Base-by-base conservation (phyloP, 1,140 invertebrate genomes). In the Leptinotarsa defecta region DNA sequence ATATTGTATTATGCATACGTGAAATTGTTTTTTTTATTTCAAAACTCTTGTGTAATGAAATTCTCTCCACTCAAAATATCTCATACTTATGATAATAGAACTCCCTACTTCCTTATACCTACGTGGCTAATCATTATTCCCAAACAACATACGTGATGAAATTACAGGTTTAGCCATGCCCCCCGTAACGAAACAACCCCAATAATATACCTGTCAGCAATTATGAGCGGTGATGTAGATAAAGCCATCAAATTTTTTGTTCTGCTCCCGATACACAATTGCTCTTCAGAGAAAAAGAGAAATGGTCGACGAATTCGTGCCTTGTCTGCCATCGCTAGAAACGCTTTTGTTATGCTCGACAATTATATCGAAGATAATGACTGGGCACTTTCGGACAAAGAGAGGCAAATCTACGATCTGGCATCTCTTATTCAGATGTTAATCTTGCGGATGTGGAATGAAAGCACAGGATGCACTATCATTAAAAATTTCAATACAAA, bases 171-270 rank as follows among this genome's bases (percentile, higher is more conserved):
- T 5, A n/a, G n/a, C 68, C 15, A 70, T 27, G n/a, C 13, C 68
- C 48, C 48, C 48, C 20, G 68, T n/a, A 70, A 70, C 48, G 48
- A 70, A 70, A 70, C 68, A 70, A 49, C 68, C 68, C 68, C 68
- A 70, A 70, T 70, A 70, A 70, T 70, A 70, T 75, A 75, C 74
- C 74, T 75, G 74, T 75, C 74, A 75, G 65, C 74, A 75, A 75
- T 75, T 75, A 75, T 75, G 43, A 70, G 65, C 57, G 27, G 27
- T 75, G 74, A 75, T 75, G 68, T 75, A 75, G 74, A 75, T 75
- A 75, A 52, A 75, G 74, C 74, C 74, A 75, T 75, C 74, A 75
- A 75, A 52, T 75, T 70, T 75, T 75, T 71, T 69, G 52, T 22
- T 48, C 19, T 48, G 67, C 68, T 67, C 68, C 48, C 68, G 49